Percentiles rank a stretch among this genome's conserved stretches.
Evolutionary conservation across 2,797 vertebrate genomes (phyloP).

Genomic region (Hypotaenidia okinawae): DNA sequence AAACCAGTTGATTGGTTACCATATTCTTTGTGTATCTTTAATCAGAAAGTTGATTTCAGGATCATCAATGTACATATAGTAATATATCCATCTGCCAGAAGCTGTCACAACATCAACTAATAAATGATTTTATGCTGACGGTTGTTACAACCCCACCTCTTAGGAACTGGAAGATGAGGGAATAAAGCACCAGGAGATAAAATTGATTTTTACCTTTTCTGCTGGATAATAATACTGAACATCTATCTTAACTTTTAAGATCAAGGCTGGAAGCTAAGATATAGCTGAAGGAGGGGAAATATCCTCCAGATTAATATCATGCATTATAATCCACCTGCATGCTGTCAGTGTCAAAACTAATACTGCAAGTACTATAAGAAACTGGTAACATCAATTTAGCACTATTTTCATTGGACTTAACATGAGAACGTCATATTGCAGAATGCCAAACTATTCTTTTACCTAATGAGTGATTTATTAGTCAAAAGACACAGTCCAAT

Average conservation of each 20-base stretch:
- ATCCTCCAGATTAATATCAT: slow-evolving; percentile 66
- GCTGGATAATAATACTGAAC: slow-evolving; percentile 66
- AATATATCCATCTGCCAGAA: slow-evolving; percentile 46
- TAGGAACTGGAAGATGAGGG: neutral
- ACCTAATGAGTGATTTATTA: neutral
- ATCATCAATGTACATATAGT: neutral
- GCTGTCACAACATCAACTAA: slow-evolving; percentile 1
- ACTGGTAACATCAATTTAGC: slow-evolving; percentile 14
- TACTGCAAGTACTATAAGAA: neutral
- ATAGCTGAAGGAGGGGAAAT: slow-evolving; percentile 3
- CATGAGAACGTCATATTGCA: neutral
- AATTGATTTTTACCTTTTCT: slow-evolving; percentile 74
- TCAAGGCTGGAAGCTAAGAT: slow-evolving; percentile 65
- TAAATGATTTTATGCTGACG: slow-evolving; percentile 41
- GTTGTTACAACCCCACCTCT: slow-evolving; percentile 2
- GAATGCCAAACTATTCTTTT: neutral
- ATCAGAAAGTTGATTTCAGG: slow-evolving; percentile 31
- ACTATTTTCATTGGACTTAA: slow-evolving; percentile 5
- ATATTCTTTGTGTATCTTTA: neutral
- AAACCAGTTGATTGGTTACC: slow-evolving; percentile 25
- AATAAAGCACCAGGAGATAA: slow-evolving; percentile 54
- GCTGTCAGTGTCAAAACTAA: slow-evolving; percentile 44
- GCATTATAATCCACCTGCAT: slow-evolving; percentile 58
- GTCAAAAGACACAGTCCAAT: neutral
- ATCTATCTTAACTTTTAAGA: slow-evolving; percentile 76